phyloP scores from a whole-genome alignment of 2,797 vertebrate genomes.

The Gymnothorax javanicus region DNA sequence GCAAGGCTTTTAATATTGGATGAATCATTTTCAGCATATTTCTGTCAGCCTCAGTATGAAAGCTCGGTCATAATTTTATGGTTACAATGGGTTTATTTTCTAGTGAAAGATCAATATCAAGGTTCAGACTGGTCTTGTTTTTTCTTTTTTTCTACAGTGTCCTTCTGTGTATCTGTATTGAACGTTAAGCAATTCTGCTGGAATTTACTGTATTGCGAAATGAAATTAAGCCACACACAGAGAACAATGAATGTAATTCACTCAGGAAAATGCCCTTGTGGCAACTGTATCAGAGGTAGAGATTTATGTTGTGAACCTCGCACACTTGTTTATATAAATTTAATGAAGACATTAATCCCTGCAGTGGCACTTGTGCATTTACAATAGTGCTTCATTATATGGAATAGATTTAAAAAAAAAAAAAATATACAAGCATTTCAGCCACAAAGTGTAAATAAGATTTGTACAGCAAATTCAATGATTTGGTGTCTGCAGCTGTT shows the following conservation, averaged over 20 bases:
- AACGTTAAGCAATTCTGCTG: background rate
- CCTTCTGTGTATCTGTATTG: background rate
- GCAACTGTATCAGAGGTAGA: slow-evolving; percentile 8
- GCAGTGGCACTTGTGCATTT: background rate
- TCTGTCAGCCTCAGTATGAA: background rate
- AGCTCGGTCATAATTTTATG: background rate
- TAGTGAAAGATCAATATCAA: background rate
- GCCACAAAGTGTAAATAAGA: slow-evolving; percentile 22
- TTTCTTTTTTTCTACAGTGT: background rate
- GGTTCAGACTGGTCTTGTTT: background rate
- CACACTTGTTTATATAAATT: slow-evolving; percentile 2
- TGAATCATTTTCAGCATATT: background rate
- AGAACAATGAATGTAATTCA: background rate
- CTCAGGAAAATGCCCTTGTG: background rate
- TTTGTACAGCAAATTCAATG: background rate
- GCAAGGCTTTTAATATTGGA: background rate
- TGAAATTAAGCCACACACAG: slow-evolving; percentile 11
- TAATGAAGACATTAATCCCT: slow-evolving; percentile 21
- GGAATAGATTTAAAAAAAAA: slow-evolving; percentile 3
- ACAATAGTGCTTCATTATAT: background rate
- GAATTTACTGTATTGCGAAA: slow-evolving; percentile 19
- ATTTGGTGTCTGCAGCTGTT: background rate
- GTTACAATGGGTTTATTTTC: slow-evolving; percentile 3
- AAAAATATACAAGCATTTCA: slow-evolving; percentile 2
- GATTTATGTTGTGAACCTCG: background rate